These are phyloP conservation scores for Planiliza haematocheilus DNA, from an alignment of 2,113 vertebrate genomes.

Conservation along the genomic window DNA sequence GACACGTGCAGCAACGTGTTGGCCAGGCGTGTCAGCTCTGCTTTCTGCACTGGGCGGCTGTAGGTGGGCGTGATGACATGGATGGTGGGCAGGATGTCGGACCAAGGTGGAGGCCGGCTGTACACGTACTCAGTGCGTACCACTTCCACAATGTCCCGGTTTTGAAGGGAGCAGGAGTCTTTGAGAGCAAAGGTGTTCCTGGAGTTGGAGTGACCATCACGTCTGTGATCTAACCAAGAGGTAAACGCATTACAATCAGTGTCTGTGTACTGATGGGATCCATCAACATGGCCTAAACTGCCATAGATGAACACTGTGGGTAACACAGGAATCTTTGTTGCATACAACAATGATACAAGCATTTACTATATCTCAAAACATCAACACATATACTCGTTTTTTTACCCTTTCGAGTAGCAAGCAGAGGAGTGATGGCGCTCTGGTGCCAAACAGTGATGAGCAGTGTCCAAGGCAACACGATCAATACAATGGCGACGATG, in stretches of 20 bases:
- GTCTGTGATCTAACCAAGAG: slow-evolving; percentile 83
- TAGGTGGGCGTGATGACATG: slow-evolving; percentile 91
- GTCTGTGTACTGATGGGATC: background rate
- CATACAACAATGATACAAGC: background rate
- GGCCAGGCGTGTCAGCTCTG: slow-evolving; percentile 91
- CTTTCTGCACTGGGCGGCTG: slow-evolving; percentile 92
- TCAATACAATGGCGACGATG: slow-evolving; percentile 93
- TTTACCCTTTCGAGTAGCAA: slow-evolving; percentile 88
- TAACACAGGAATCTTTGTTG: no score
- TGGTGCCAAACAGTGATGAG: slow-evolving; percentile 97
- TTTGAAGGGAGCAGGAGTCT: slow-evolving; percentile 86
- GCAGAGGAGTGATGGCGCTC: slow-evolving; percentile 86
- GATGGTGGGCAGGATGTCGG: slow-evolving; percentile 84
- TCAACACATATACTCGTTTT: background rate
- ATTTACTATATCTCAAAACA: background rate
- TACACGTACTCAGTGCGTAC: slow-evolving; percentile 86
- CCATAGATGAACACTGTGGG: background rate
- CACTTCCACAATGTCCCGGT: slow-evolving; percentile 89
- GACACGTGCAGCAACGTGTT: slow-evolving; percentile 94
- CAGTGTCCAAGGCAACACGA: slow-evolving; percentile 95
- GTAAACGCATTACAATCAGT: background rate
- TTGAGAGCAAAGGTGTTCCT: slow-evolving; percentile 83
- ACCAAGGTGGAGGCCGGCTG: slow-evolving; percentile 86
- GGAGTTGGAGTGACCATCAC: slow-evolving; percentile 80
- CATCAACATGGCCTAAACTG: no score